These are phyloP conservation scores for Agriopis leucophaearia DNA, from an alignment of 2,888 invertebrate species.

Conservation along the genomic window DNA sequence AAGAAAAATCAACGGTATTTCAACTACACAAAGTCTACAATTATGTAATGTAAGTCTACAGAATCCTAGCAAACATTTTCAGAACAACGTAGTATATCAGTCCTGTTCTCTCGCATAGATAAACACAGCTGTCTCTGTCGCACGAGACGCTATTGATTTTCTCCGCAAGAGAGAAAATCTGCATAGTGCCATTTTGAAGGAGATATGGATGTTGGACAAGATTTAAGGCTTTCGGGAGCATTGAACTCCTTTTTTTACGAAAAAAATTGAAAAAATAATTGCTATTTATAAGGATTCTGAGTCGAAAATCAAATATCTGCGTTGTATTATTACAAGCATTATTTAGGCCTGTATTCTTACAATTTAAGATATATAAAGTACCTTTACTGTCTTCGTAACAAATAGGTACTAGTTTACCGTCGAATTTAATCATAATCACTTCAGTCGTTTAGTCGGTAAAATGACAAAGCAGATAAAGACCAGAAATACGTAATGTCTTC, in stretches of 20 bases:
- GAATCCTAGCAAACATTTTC: conserved; percentile 39
- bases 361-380: too few species aligned
- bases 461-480: too few species aligned
- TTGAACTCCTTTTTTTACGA: conserved; percentile 24
- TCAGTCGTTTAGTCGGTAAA: too few species aligned
- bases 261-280: conserved; percentile 2
- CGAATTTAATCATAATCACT: too few species aligned
- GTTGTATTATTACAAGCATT: too few species aligned
- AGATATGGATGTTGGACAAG: conserved; percentile 37
- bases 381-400: too few species aligned
- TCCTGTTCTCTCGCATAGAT: conserved; percentile 33
- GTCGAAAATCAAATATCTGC: background rate
- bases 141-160: conserved; percentile 47
- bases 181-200: conserved; percentile 47
- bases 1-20: conserved; percentile 13
- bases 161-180: conserved; percentile 45
- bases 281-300: background rate
- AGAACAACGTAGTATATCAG: conserved; percentile 24
- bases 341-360: too few species aligned
- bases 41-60: background rate
- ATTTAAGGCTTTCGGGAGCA: conserved; percentile 32
- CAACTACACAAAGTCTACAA: background rate
- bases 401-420: too few species aligned
- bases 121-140: conserved; percentile 42
- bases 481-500: too few species aligned